Evolutionary conservation across 2,888 invertebrate species (phyloP).

Genomic region (Macropis europaea): DNA sequence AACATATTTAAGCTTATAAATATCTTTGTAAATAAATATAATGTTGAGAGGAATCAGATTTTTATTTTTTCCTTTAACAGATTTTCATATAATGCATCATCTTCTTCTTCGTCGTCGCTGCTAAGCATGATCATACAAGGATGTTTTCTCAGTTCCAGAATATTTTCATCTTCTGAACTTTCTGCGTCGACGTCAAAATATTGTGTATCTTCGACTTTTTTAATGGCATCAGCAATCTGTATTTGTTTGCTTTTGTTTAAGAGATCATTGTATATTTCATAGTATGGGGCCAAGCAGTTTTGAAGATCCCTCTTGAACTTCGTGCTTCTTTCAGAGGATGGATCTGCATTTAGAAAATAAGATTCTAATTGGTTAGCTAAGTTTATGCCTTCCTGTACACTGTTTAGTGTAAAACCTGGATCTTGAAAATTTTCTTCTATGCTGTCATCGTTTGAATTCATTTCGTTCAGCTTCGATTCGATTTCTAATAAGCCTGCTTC

Average conservation of each 20-base stretch:
- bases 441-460: background rate
- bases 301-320: slow-evolving; percentile 39
- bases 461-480: background rate
- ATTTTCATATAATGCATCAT: slow-evolving; percentile 2
- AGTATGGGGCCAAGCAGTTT: slow-evolving; percentile 27
- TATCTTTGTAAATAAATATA: too few species aligned
- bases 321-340: slow-evolving; percentile 24
- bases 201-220: background rate
- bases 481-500: slow-evolving; percentile 8
- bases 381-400: slow-evolving; percentile 19
- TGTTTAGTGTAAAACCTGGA: slow-evolving; percentile 27
- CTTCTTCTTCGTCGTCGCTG: slow-evolving; percentile 20
- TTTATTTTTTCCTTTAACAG: too few species aligned
- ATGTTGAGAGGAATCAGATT: too few species aligned
- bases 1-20: too few species aligned
- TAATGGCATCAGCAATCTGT: slow-evolving; percentile 2
- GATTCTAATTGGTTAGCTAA: slow-evolving; percentile 28
- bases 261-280: slow-evolving; percentile 25
- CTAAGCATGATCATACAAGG: slow-evolving; percentile 21
- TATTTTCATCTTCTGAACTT: slow-evolving; percentile 20
- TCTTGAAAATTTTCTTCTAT: background rate
- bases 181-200: slow-evolving; percentile 1
- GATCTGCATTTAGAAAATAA: slow-evolving; percentile 34
- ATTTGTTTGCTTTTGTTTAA: slow-evolving; percentile 15
- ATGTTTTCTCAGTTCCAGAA: slow-evolving; percentile 11